These are phyloP conservation scores for Baccha elongata DNA, from an alignment of 2,888 invertebrate species.

Conservation along the genomic window DNA sequence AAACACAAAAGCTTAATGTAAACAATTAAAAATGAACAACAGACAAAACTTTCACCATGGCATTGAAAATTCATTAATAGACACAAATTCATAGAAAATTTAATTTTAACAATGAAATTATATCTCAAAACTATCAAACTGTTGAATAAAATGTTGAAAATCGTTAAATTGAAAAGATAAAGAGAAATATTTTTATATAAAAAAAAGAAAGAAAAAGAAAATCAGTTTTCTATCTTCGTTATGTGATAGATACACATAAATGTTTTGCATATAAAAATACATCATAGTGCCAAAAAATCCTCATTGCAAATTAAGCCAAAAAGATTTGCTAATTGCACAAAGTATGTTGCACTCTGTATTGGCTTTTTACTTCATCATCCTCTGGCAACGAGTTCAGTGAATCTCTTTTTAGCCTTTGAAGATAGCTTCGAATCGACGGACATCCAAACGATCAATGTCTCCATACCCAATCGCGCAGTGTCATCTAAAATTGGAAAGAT, in stretches of 20 bases:
- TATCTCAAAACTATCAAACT: neutral
- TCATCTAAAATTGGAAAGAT: conserved; percentile 50
- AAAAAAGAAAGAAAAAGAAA: neutral
- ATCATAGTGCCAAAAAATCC: conserved; percentile 49
- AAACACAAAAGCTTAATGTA: conserved; percentile 10
- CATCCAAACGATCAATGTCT: conserved; percentile 46
- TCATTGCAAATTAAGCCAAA: conserved; percentile 63
- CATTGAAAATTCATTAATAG: conserved; percentile 11
- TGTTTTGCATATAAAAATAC: conserved; percentile 4
- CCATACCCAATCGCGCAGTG: conserved; percentile 45
- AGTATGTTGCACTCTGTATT: conserved; percentile 59
- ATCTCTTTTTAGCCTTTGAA: conserved; percentile 16
- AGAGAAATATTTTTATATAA: neutral
- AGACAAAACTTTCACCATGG: conserved; percentile 14
- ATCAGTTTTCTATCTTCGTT: conserved; percentile 30
- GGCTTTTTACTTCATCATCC: conserved; percentile 32
- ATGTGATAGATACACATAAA: conserved; percentile 41
- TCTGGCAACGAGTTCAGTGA: conserved; percentile 31
- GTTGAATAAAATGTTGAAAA: conserved; percentile 21
- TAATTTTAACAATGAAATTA: conserved; percentile 7
- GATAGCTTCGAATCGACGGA: conserved; percentile 20
- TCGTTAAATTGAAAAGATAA: conserved; percentile 1
- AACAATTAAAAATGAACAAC: conserved; percentile 1
- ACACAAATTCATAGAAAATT: conserved; percentile 1
- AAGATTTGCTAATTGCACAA: conserved; percentile 64